These are phyloP conservation scores for Listronotus oregonensis DNA, from an alignment of 1,140 invertebrate genomes.

Conservation along the genomic window DNA sequence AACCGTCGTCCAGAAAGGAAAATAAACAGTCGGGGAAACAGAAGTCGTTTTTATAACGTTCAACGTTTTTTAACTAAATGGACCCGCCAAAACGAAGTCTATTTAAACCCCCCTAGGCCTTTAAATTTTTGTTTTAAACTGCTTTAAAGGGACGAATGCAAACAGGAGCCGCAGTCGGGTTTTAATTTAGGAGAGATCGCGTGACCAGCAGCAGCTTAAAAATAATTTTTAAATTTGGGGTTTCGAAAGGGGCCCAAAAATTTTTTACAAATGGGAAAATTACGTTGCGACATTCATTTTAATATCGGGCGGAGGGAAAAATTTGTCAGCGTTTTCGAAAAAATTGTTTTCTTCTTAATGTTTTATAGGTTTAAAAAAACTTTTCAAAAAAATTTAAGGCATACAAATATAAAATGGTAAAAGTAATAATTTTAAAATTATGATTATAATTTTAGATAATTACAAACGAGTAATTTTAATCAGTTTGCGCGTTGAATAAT, in stretches of 20 bases:
- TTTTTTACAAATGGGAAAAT: not conserved
- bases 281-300: not conserved
- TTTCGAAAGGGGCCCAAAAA: slow-evolving; percentile 3
- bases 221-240: not conserved
- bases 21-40: slow-evolving; percentile 11
- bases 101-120: slow-evolving; percentile 38
- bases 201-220: not conserved
- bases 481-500: too few relatives aligned
- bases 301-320: not conserved
- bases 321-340: too few relatives aligned
- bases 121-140: slow-evolving; percentile 9
- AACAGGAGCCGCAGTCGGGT: slow-evolving; percentile 10
- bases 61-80: slow-evolving; percentile 24
- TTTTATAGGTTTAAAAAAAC: too few relatives aligned
- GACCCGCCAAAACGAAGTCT: slow-evolving; percentile 12
- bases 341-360: too few relatives aligned
- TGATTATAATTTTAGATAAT: too few relatives aligned
- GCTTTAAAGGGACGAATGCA: slow-evolving; percentile 21
- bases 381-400: too few relatives aligned
- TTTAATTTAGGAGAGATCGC: slow-evolving; percentile 13
- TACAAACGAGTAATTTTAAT: too few relatives aligned
- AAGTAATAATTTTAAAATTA: too few relatives aligned
- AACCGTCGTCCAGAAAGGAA: slow-evolving; percentile 1
- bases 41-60: slow-evolving; percentile 14
- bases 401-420: too few relatives aligned